Base-by-base conservation (phyloP, 1,140 invertebrate genomes). In the Ladona fulva region DNA sequence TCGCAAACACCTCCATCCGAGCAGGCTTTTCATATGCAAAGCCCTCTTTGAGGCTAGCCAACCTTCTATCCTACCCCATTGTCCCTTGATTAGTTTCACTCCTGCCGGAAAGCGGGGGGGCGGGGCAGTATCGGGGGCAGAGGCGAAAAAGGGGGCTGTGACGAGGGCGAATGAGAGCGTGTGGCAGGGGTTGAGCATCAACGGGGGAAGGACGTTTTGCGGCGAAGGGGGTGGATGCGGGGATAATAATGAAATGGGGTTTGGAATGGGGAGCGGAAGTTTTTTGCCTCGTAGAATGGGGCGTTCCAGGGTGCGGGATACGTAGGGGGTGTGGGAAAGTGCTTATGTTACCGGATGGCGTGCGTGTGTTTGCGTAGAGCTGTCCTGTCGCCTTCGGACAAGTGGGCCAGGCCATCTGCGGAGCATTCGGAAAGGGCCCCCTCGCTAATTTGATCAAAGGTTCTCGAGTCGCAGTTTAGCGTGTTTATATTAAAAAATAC, bases 31-130 rank as follows among this genome's bases (percentile, higher is more conserved):
- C 52, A 66, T 66, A 66, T 66, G 52, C 52, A 66, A 66, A 66
- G 52, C 52, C 52, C 52, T 66, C 14, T 66, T 66, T 66, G 52
- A 66, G 52, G 52, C 52, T 66, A 66, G 52, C 52, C 52, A 66
- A 66, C 52, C 52, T 22, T 66, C 52, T 12, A 66, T 22, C 52
- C 52, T 1, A 16, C 52, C 52, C 52, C n/a, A 16, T 22, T 22
- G 16, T 66, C 52, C 16, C 12, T 66, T 66, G 52, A 66, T 66
- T 66, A 66, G 52, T 66, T 66, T 66, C 52, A 22, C 52, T 22
- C 52, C 3, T 22, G 52, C 3, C 52, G 52, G 5, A 66, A 19
- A 19, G 12, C 52, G 52, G 52, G n/a, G 52, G 52, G 52, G 52
- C 52, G 52, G 1, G 3, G 3, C 16, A 5, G 1, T 16, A 52